phyloP scores from a whole-genome alignment of 2,797 vertebrate species.

The Lindbergichthys nudifrons region DNA sequence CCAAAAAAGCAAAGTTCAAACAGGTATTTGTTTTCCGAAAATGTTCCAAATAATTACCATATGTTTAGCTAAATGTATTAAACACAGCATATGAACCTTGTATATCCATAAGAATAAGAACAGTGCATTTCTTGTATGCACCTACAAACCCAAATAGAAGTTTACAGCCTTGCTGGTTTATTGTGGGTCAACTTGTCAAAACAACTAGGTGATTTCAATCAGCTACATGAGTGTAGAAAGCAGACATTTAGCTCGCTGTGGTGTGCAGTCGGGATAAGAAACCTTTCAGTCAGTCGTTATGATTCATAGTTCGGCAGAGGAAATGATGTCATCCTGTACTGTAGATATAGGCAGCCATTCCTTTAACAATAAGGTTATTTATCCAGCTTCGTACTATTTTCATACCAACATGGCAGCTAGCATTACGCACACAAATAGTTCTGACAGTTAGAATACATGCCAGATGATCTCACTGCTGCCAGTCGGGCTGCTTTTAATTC shows the following conservation, averaged over 20 bases:
- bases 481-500: background rate
- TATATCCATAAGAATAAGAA: background rate
- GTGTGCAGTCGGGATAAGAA: background rate
- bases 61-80: background rate
- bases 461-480: constrained; percentile 21
- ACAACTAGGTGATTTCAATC: background rate
- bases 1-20: background rate
- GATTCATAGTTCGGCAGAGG: background rate
- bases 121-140: background rate
- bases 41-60: background rate
- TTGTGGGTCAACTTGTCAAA: background rate
- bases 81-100: background rate
- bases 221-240: background rate
- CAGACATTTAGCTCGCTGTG: background rate
- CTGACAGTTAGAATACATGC: constrained; percentile 8
- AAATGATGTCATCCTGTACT: constrained; percentile 25
- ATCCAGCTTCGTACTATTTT: background rate
- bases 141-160: background rate
- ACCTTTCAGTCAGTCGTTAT: background rate
- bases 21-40: rapidly evolving
- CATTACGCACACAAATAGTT: constrained; percentile 11
- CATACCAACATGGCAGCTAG: background rate
- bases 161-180: background rate
- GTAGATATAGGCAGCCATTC: constrained; percentile 8
- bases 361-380: background rate